Conservation (phyloP, 2,888 invertebrate genomes). For the Drosophila emarginata region DNA sequence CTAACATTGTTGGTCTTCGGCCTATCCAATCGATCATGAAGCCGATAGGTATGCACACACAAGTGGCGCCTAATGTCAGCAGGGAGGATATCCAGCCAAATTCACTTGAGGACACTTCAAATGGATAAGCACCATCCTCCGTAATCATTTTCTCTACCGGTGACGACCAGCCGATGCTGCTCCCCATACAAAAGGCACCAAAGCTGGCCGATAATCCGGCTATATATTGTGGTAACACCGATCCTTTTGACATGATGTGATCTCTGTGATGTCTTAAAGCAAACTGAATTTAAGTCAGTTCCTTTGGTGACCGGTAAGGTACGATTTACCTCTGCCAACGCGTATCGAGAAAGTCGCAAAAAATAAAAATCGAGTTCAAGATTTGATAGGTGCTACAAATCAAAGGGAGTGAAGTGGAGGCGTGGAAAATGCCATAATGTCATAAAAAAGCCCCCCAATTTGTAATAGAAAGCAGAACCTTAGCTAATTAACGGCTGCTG, state of each 20-base stretch:
- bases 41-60: slow-evolving; percentile 88
- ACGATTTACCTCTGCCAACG: neutral
- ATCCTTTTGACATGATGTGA: slow-evolving; percentile 49
- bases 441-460: slow-evolving; percentile 77
- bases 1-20: slow-evolving; percentile 85
- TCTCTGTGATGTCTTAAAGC: slow-evolving; percentile 24
- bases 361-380: slow-evolving; percentile 13
- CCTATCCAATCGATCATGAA: slow-evolving; percentile 87
- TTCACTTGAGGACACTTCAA: slow-evolving; percentile 83
- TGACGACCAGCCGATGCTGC: slow-evolving; percentile 67
- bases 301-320: slow-evolving; percentile 18
- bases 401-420: neutral
- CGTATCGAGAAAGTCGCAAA: slow-evolving; percentile 29
- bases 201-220: slow-evolving; percentile 69
- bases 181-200: slow-evolving; percentile 67
- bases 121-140: slow-evolving; percentile 77
- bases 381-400: neutral
- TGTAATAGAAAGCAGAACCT: slow-evolving; percentile 23
- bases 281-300: slow-evolving; percentile 47
- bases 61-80: slow-evolving; percentile 87
- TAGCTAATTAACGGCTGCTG: slow-evolving; percentile 33
- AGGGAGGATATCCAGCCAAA: slow-evolving; percentile 88
- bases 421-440: slow-evolving; percentile 7
- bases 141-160: slow-evolving; percentile 58
- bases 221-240: slow-evolving; percentile 62